A percentile compares a stretch with the other conserved stretches of the same genome.
phyloP scores from a whole-genome alignment of 1,140 invertebrate genomes.

The Limonius californicus region DNA sequence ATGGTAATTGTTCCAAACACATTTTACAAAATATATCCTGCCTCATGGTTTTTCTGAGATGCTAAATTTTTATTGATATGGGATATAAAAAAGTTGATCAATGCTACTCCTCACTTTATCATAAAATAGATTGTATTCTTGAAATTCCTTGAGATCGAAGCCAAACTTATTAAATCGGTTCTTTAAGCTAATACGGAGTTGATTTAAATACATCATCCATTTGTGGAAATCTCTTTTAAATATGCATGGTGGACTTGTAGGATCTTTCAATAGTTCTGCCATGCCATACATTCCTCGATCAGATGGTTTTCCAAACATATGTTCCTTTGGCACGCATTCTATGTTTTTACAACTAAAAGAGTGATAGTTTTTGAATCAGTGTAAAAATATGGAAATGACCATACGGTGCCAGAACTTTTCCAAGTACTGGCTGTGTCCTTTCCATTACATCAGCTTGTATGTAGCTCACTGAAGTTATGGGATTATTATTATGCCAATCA shows the following conservation, averaged over 20 bases:
- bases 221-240: conserved; percentile 34
- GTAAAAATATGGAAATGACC: neutral
- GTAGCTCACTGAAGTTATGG: conserved; percentile 41
- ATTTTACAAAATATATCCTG: too few relatives aligned
- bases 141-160: conserved; percentile 46
- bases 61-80: neutral
- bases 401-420: conserved; percentile 46
- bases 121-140: conserved; percentile 47
- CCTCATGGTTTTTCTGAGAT: too few relatives aligned
- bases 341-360: conserved; percentile 48
- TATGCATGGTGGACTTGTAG: conserved; percentile 37
- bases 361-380: neutral
- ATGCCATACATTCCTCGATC: conserved; percentile 47
- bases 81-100: neutral
- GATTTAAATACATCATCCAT: conserved; percentile 49
- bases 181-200: conserved; percentile 46
- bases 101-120: conserved; percentile 38
- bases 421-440: conserved; percentile 43
- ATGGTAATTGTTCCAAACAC: too few relatives aligned
- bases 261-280: conserved; percentile 46
- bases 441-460: conserved; percentile 47
- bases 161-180: conserved; percentile 40
- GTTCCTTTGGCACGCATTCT: conserved; percentile 45
- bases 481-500: conserved; percentile 46
- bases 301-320: conserved; percentile 48